Conservation (phyloP, 1,140 invertebrate genomes). For the Pygmarrhopalites habei region DNA sequence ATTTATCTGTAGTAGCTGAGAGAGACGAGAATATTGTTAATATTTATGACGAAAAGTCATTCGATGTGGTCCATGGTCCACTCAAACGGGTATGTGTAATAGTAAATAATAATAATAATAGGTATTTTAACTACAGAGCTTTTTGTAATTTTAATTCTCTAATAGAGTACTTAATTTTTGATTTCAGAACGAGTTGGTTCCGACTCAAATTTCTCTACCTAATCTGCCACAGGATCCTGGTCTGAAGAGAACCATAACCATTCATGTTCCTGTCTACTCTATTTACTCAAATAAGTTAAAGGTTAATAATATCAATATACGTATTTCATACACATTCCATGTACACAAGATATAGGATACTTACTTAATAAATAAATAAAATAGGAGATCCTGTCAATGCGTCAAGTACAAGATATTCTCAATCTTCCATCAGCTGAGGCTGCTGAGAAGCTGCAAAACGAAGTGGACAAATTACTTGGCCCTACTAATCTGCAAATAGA, state of each 20-base stretch:
- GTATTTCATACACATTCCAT: not conserved
- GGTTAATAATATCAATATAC: constrained; percentile 13
- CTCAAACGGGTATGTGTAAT: no score
- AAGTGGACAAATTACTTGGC: constrained; percentile 64
- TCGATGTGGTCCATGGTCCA: no score
- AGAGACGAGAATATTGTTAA: no score
- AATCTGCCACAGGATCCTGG: constrained; percentile 57
- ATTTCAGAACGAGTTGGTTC: constrained; percentile 43
- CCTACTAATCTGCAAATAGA: no score
- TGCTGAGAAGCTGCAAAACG: constrained; percentile 70
- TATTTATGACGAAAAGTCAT: no score
- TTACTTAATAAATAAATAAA: no score
- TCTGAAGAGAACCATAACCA: constrained; percentile 62
- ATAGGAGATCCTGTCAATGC: no score
- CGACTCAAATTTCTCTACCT: constrained; percentile 58
- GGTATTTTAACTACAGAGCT: no score
- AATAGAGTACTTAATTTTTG: no score
- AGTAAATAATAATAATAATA: no score
- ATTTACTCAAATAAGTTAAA: constrained; percentile 48
- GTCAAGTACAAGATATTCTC: constrained; percentile 46
- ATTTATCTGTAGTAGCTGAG: no score
- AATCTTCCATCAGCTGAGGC: constrained; percentile 69
- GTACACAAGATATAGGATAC: not conserved
- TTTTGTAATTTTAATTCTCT: no score
- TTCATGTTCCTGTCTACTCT: constrained; percentile 76